Base-by-base conservation (phyloP, 1,140 invertebrate genomes). In the Asbolus verrucosus region DNA sequence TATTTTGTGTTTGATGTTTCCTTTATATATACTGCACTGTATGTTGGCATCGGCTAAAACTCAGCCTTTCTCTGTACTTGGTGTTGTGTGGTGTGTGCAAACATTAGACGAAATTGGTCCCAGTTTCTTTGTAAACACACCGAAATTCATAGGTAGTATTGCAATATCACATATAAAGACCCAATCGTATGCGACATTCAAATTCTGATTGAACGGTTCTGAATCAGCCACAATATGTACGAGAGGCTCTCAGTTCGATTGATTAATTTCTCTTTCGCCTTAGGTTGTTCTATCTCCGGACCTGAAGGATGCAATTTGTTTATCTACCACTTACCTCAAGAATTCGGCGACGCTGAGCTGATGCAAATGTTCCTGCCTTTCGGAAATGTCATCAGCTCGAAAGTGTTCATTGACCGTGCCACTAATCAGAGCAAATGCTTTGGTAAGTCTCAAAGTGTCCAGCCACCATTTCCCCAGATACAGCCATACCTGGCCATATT, bases 401-500 rank as follows among this genome's bases (percentile, higher is more conserved):
- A 99, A 89, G 98, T 99, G 69, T 99, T 99, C 86, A 98, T 99
- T 79, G 98, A 99, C 84, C 91, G 97, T 76, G 97, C 97, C 80
- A 99, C 98, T 75, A 99, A 99, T 87, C 97, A 99, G 84, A 98
- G 96, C 89, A 99, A 99, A 90, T 99, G 98, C 87, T 99, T 99
- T 85, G 98, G 98, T 99, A 87, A 90, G 91, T 88, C 13, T 14
- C 1, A n/a, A 13, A 6, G 14, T 41, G 13, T n/a, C n/a, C n/a
- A n/a, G n/a, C n/a, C n/a, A n/a, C n/a, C n/a, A n/a, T n/a, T n/a
- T n/a, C n/a, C n/a, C n/a, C n/a, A n/a, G n/a, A n/a, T n/a, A n/a
- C n/a, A n/a, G n/a, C n/a, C n/a, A n/a, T n/a, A n/a, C n/a, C n/a
- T n/a, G n/a, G n/a, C n/a, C n/a, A n/a, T n/a, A n/a, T n/a, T n/a